Conservation (phyloP, 2,888 invertebrate species). For the Clivina fossor region DNA sequence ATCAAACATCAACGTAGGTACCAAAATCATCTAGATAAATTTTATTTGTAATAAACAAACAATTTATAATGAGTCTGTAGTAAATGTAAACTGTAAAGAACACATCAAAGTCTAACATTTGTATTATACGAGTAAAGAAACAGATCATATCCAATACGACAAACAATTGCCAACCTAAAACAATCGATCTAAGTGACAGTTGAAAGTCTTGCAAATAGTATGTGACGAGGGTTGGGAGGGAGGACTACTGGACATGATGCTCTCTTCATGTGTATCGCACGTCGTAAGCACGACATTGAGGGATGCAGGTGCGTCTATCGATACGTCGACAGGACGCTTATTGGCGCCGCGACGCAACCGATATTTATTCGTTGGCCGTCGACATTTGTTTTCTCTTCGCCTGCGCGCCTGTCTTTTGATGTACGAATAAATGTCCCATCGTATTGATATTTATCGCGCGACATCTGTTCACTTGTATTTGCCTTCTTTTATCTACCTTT, state of each 20-base stretch:
- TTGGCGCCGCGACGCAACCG: conserved; percentile 16
- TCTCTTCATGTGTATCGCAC: background rate
- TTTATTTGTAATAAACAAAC: too few relatives aligned
- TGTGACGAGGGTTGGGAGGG: too few relatives aligned
- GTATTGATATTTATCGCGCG: conserved; percentile 32
- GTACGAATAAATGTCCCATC: conserved; percentile 26
- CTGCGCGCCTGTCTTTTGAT: conserved; percentile 31
- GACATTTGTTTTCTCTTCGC: conserved; percentile 28
- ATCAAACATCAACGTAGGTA: too few relatives aligned
- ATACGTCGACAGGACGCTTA: conserved; percentile 15
- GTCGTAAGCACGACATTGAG: conserved; percentile 4
- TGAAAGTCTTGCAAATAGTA: too few relatives aligned
- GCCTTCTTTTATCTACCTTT: too few relatives aligned
- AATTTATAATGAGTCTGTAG: too few relatives aligned
- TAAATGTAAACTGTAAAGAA: too few relatives aligned
- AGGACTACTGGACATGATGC: too few relatives aligned
- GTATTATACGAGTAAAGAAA: background rate
- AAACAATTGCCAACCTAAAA: too few relatives aligned
- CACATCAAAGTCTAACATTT: background rate
- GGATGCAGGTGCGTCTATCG: conserved; percentile 14
- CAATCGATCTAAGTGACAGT: too few relatives aligned
- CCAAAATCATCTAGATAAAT: too few relatives aligned
- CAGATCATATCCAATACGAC: too few relatives aligned
- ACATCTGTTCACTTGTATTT: conserved; percentile 24
- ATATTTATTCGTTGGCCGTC: conserved; percentile 24